These are phyloP conservation scores for Spinus olivaceus DNA, from an alignment of 2,797 vertebrate genomes.

Conservation along the genomic window DNA sequence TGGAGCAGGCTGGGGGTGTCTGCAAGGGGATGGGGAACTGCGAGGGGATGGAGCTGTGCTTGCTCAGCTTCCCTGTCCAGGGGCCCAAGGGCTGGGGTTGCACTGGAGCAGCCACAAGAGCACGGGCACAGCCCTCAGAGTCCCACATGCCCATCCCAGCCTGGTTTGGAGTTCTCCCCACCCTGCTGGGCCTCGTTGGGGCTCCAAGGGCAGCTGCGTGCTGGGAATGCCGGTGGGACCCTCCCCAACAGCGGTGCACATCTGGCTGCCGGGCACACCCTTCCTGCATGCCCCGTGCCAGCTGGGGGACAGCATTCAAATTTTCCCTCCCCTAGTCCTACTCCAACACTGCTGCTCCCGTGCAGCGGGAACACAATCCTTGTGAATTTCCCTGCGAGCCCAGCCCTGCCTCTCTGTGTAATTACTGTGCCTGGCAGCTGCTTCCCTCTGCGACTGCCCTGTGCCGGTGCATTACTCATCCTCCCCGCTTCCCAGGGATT, in stretches of 20 bases:
- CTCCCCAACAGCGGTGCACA: not conserved
- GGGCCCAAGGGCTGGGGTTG: not conserved
- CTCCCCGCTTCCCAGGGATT: not conserved
- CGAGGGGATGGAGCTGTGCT: rapidly evolving
- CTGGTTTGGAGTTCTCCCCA: not conserved
- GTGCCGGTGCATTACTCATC: not conserved
- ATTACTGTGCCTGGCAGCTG: slow-evolving; percentile 26
- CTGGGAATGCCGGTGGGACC: not conserved
- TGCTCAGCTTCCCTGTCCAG: not conserved
- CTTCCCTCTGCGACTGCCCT: not conserved
- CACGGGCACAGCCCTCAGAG: rapidly evolving
- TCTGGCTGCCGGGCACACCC: not conserved
- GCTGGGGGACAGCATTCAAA: not conserved
- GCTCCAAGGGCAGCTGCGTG: not conserved
- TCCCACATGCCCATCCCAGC: rapidly evolving
- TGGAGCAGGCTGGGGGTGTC: not conserved
- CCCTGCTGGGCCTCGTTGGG: rapidly evolving
- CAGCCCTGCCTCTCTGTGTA: not conserved
- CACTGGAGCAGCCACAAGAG: not conserved
- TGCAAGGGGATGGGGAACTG: not conserved
- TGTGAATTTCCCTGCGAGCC: not conserved
- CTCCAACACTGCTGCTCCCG: not conserved
- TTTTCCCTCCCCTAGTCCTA: not conserved
- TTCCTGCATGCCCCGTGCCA: rapidly evolving
- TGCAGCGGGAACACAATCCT: not conserved